Percentiles rank a stretch among this genome's conserved stretches.
phyloP scores from a whole-genome alignment of 2,888 invertebrate genomes.

The Rotaria macrura region DNA sequence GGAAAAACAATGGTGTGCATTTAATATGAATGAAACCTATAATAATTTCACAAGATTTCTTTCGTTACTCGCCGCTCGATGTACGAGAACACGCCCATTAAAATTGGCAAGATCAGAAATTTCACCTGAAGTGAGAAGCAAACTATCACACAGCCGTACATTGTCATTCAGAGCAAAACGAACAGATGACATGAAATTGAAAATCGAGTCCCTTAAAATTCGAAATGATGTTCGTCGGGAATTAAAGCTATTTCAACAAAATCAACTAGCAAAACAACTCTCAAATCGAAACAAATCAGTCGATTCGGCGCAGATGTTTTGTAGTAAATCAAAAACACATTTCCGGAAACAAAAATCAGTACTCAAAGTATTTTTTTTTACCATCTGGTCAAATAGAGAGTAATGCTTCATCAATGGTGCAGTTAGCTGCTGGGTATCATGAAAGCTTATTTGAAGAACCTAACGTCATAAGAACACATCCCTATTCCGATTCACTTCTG shows the following conservation, averaged over 20 bases:
- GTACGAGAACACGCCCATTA: not conserved
- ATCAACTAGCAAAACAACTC: not conserved
- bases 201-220: too few species aligned
- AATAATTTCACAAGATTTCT: not conserved
- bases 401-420: not conserved
- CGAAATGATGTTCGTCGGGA: not conserved
- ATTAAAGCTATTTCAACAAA: not conserved
- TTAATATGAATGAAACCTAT: not conserved
- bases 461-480: not conserved
- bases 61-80: not conserved
- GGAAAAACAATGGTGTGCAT: not conserved
- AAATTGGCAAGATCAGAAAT: not conserved
- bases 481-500: not conserved
- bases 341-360: not conserved
- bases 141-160: too few species aligned
- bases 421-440: not conserved
- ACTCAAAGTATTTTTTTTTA: not conserved
- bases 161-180: too few species aligned
- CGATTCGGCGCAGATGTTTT: not conserved
- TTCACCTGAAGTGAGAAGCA: not conserved
- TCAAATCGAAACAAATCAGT: not conserved
- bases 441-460: not conserved
- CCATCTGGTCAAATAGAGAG: not conserved
- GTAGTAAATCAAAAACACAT: not conserved
- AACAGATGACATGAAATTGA: too few species aligned